A percentile compares a stretch with the other conserved stretches of the same genome.
These are phyloP conservation scores for Brassicogethes aeneus DNA, from an alignment of 2,888 invertebrate species.

Conservation along the genomic window DNA sequence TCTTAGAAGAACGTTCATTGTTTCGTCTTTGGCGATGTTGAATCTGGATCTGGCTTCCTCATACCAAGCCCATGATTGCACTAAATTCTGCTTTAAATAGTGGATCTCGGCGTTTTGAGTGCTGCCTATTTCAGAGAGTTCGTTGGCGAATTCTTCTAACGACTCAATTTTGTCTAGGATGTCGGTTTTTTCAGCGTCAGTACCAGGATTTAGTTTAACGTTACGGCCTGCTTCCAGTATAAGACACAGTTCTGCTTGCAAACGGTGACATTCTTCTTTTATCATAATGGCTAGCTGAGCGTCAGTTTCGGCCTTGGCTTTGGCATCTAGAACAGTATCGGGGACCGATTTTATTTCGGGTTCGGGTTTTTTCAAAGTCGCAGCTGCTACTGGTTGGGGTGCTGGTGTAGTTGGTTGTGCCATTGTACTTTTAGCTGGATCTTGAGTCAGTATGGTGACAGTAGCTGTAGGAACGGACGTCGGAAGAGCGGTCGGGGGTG, in stretches of 20 bases:
- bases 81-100: conserved; percentile 44
- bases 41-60: conserved; percentile 48
- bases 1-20: conserved; percentile 29
- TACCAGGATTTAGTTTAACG: conserved; percentile 48
- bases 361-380: conserved; percentile 4
- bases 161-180: conserved; percentile 45
- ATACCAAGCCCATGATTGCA: conserved; percentile 49
- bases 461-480: conserved; percentile 5
- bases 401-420: not conserved
- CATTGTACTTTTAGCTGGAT: not conserved
- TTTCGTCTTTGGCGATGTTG: conserved; percentile 34
- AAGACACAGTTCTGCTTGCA: conserved; percentile 56
- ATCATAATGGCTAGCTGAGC: conserved; percentile 51
- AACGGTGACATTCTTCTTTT: conserved; percentile 53
- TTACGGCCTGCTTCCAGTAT: conserved; percentile 47
- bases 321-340: conserved; percentile 7
- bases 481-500: conserved; percentile 7
- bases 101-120: conserved; percentile 50
- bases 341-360: not conserved
- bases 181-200: conserved; percentile 47
- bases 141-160: conserved; percentile 52
- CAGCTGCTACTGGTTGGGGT: conserved; percentile 2
- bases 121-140: conserved; percentile 52
- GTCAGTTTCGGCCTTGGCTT: conserved; percentile 25
- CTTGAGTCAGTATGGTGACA: not conserved